Percentiles rank a stretch among this genome's conserved stretches.
These are phyloP conservation scores for Nasonia oneida DNA, from an alignment of 2,888 invertebrate genomes.

Conservation along the genomic window DNA sequence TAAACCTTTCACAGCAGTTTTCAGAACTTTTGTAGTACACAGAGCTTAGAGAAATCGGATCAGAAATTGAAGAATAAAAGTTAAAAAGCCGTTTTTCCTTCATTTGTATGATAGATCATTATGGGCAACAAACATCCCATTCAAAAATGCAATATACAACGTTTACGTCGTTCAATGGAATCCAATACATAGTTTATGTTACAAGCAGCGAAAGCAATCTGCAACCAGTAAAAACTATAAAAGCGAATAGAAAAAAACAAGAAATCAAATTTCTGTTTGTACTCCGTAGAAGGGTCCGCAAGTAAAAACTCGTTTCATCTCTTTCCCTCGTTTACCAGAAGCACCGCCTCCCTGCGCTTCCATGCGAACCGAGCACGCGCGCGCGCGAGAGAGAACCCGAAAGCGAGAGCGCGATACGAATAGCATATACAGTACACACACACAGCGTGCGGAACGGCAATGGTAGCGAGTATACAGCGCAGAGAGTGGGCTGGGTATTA, in stretches of 20 bases:
- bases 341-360: background rate
- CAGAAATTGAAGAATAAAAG: no score
- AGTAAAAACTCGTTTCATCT: background rate
- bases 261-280: background rate
- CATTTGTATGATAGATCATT: no score
- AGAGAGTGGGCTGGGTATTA: conserved; percentile 24
- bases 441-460: background rate
- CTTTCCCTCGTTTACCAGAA: background rate
- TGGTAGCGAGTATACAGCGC: background rate
- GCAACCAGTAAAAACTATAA: no score
- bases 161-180: background rate
- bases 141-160: no score
- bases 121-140: no score
- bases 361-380: background rate
- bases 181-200: background rate
- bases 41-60: no score
- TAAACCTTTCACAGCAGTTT: background rate
- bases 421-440: background rate
- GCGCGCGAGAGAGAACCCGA: background rate
- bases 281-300: background rate
- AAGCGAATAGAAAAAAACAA: no score
- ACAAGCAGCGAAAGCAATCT: background rate
- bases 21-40: no score
- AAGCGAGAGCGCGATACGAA: background rate
- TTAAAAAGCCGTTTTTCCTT: no score